Base-by-base conservation (phyloP, 1,140 invertebrate genomes). In the Drosophila yakuba region DNA sequence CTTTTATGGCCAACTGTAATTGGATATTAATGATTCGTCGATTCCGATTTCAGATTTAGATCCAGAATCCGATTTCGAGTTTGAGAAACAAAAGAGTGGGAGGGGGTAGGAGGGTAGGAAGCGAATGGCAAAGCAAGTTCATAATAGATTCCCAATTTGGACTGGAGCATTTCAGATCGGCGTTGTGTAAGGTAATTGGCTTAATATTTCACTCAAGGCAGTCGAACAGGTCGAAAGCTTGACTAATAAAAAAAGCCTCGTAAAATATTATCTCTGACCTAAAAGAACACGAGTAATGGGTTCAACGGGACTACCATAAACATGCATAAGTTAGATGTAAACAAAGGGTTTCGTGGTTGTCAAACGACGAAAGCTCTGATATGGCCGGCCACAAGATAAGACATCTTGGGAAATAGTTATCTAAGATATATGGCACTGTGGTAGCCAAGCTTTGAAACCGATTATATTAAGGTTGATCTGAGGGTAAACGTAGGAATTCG, bases 1-100 rank as follows among this genome's bases (percentile, higher is more conserved):
- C 83, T 66, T 83, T 83, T 86, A 78, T 77, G 84, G 79, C 73
- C 55, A 88, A 66, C 63, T 89, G 71, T 79, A 88, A 86, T 88
- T 86, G 79, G 84, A 80, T 89, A 86, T 86, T 86, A 88, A 86
- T 83, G 84, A 89, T 73, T 82, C 48, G 62, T 52, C 56, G 67
- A 76, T 68, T 78, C 50, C 32, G n/a, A 28, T 48, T 11, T 20
- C 23, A 20, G 45, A 47, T 23, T 44, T 35, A 69, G 50, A 68
- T 56, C 23, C 68, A 57, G 67, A 71, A 57, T 75, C 58, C 50
- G 68, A 86, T 60, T 59, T 78, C 75, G 47, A 63, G 7, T 44
- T 35, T 28, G 67, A 72, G 28, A 20, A 39, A 43, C 36, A 48
- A 56, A 32, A 48, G 44, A 44, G n/a, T 28, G 61, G 36, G 36